Evolutionary conservation across 2,888 invertebrate species (phyloP), one percentile per base, ranked within the genome.

Genomic region (Tetheella fluctuosa): DNA sequence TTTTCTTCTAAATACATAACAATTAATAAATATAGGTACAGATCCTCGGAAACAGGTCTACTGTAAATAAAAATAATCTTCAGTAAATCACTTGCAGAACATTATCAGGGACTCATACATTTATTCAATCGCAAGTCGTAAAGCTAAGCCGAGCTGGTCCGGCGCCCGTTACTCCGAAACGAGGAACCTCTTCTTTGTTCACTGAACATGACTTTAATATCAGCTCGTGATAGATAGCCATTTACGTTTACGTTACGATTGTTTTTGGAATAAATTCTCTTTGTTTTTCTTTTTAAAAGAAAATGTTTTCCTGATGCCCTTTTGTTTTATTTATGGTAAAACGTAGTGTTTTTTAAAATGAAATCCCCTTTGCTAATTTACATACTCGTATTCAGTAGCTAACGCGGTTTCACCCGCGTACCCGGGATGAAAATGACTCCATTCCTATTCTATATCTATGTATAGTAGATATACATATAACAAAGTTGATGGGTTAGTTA

Each of bases 81-180:
- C 17, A 48, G 17, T 48, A 48, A 48, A 48, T 48, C 48, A 20
- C 48, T 39, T 39, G 39, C n/a, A 7, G n/a, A 13, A 13, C 34
- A 13, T 34, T 55, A 30, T 20, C 28, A 30, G 28, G 34, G 12
- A 23, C 34, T 55, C 55, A 37, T 55, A 55, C 55, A 55, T 55
- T 37, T 37, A 55, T 55, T 55, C 55, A 55, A 37, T 34, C 23
- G 55, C 34, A 37, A 23, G 34, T 55, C 30, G 55, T 55, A 55
- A 48, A 48, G 20, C n/a, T 20, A 20, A 30, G 30, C 17, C n/a
- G 20, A 34, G 23, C 20, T 55, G 34, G 37, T 1, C 55, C 55
- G 3, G 3, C 13, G 12, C 28, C 12, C 30, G 15, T 54, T 28
- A 30, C 17, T 28, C n/a, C n/a, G n/a, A n/a, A n/a, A n/a, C 34